Evolutionary conservation across 2,113 vertebrate species (phyloP), one percentile per base, ranked within the genome.

Genomic region (Tachuris rubrigastra): DNA sequence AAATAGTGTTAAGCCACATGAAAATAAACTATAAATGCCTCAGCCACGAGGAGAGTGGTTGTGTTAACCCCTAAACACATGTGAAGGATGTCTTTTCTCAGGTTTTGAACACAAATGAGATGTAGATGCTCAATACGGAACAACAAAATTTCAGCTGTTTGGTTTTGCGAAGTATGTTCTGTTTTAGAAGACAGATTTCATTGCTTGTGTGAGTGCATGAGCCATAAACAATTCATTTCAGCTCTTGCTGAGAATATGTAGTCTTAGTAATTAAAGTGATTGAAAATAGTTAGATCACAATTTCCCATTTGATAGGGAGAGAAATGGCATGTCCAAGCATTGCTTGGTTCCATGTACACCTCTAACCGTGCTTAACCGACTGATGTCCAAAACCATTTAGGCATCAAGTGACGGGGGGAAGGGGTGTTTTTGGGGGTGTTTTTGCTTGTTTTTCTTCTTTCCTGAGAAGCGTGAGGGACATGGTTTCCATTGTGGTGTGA

Each of bases 271-370:
- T 47, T 47, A 41, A 41, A 63, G 22, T 69, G 14, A 44, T 11
- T 68, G 67, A 56, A 68, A 90, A 66, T 5, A 59, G 50, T 30
- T 52, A 30, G 10, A 42, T 44, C 11, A 24, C 22, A 10, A 0
- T 68, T 85, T 68, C n/a, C 25, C 2, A 2, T 65, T 65, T 55
- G 47, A 14, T 13, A 28, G 16, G 21, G 31, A 60, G 37, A 68
- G 31, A 65, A 92, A 37, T n/a, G 7, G 13, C 42, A 14, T 9
- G 41, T 52, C 41, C 22, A 31, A 14, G 5, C 10, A 23, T 78
- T 5, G 5, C 5, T 59, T 4, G 23, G 6, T 89, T 90, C 39
- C 1, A 0, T 56, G 39, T 0, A 0, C 5, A 10, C 0, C 2
- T 71, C 86, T 75, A 84, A 50, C 30, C 25, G 2, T 1, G 1